Base-by-base conservation (phyloP, 1,140 invertebrate genomes). In the Drosophila simulans region DNA sequence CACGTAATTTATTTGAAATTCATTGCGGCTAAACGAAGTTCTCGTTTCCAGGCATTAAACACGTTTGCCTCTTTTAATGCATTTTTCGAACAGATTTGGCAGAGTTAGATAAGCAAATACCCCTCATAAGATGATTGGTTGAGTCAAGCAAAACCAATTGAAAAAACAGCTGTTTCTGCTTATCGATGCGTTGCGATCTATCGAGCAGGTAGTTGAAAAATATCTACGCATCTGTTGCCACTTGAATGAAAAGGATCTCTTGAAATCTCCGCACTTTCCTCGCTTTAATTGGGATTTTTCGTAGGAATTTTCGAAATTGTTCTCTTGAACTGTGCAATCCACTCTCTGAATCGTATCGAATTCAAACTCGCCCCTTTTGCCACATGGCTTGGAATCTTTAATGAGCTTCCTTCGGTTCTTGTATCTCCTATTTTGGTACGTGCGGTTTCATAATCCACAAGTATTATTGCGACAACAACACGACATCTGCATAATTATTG, bases 1-100 rank as follows among this genome's bases (percentile, higher is more conserved):
- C 80, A 82, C 80, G 80, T 82, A 45, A 39, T 17, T 27, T 17
- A 59, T 43, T 60, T 58, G 51, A 80, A 80, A 42, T 57, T 42
- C 53, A 72, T 27, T 62, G 25, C 27, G 56, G 39, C 51, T 60
- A 48, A 66, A 15, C 46, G 27, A 62, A 74, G 70, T 65, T 69
- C 48, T 27, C 63, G 35, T 51, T 68, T 64, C 45, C 15, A 15
- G 57, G 59, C 73, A 42, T 66, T 49, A 81, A 80, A 77, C 81
- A 85, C 81, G 81, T 85, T 80, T 77, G 49, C 39, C n/a, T 1
- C 11, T 31, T 17, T 1, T 31, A 31, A 51, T 42, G 52, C 7
- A 37, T 72, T 49, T 57, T 39, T 27, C 7, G 8, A 46, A 22
- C 17, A 40, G 39, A 77, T 69, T 68, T 39, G 12, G 8, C 20